These are phyloP conservation scores for Chiridota heheva DNA, from an alignment of 35 echinoderm and acorn worm genomes.

Conservation along the genomic window DNA sequence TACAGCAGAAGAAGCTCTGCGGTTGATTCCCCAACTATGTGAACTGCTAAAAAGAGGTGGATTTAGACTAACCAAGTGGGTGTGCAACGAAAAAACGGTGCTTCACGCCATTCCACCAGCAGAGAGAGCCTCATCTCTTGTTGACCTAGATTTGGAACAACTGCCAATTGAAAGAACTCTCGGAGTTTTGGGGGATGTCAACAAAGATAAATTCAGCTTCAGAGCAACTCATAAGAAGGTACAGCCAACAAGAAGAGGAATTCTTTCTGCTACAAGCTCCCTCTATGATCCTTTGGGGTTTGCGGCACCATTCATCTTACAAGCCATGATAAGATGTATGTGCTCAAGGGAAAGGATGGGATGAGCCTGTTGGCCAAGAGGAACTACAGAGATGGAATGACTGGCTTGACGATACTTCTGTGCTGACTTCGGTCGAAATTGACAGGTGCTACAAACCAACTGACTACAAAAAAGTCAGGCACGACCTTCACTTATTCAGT, in stretches of 20 bases:
- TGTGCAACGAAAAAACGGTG: constrained; percentile 41
- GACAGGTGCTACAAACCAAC: constrained; percentile 1
- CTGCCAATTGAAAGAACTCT: constrained; percentile 49
- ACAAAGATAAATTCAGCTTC: constrained; percentile 32
- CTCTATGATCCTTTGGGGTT: constrained; percentile 37
- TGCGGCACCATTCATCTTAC: not conserved
- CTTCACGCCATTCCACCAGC: not conserved
- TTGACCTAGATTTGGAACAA: constrained; percentile 29
- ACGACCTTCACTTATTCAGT: constrained; percentile 29
- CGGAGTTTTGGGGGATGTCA: constrained; percentile 29
- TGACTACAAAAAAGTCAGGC: not conserved
- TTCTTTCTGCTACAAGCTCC: constrained; percentile 18
- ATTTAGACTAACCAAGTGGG: constrained; percentile 57
- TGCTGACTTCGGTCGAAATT: constrained; percentile 17
- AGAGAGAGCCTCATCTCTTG: constrained; percentile 28
- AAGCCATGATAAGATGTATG: constrained; percentile 23
- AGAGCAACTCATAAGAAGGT: not conserved
- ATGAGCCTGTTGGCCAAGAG: not conserved
- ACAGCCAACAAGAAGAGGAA: not conserved
- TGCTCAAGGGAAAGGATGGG: constrained; percentile 16
- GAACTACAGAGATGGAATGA: constrained; percentile 13
- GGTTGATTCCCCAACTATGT: constrained; percentile 27
- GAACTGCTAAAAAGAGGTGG: constrained; percentile 44
- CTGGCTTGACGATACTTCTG: not conserved
- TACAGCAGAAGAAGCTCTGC: constrained; percentile 41